phyloP scores from a whole-genome alignment of 1,140 invertebrate genomes.

The Ceratina australensis region DNA sequence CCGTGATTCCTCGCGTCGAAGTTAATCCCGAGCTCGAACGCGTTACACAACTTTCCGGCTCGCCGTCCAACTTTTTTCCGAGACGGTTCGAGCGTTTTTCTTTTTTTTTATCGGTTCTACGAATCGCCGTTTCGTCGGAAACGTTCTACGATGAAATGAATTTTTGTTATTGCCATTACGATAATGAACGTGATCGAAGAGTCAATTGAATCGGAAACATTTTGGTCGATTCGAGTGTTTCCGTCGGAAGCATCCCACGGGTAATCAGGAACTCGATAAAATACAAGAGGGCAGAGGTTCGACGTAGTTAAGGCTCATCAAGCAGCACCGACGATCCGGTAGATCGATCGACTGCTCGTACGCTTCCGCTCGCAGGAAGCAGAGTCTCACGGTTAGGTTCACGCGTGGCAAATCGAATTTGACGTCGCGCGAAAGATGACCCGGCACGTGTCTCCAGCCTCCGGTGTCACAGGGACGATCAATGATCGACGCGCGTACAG shows the following conservation, averaged over 20 bases:
- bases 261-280: constrained; percentile 36
- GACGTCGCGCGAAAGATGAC: constrained; percentile 15
- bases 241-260: background rate
- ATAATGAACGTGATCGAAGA: no score
- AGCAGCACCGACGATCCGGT: no score
- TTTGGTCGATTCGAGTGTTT: constrained; percentile 1
- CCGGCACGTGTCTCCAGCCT: no score
- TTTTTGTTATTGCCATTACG: no score
- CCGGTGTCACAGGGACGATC: constrained; percentile 16
- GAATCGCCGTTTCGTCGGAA: no score
- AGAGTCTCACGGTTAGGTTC: background rate
- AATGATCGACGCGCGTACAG: background rate
- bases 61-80: background rate
- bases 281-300: constrained; percentile 35
- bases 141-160: no score
- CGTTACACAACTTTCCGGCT: background rate
- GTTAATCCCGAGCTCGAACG: background rate
- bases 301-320: no score
- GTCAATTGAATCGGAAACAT: no score
- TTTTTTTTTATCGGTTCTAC: no score
- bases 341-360: background rate
- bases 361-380: no score
- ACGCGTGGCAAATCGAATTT: constrained; percentile 8
- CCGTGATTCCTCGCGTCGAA: background rate
- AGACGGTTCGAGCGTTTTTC: no score